Evolutionary conservation across 1,140 invertebrate genomes (phyloP).

Genomic region (Vollenhovia emeryi): DNA sequence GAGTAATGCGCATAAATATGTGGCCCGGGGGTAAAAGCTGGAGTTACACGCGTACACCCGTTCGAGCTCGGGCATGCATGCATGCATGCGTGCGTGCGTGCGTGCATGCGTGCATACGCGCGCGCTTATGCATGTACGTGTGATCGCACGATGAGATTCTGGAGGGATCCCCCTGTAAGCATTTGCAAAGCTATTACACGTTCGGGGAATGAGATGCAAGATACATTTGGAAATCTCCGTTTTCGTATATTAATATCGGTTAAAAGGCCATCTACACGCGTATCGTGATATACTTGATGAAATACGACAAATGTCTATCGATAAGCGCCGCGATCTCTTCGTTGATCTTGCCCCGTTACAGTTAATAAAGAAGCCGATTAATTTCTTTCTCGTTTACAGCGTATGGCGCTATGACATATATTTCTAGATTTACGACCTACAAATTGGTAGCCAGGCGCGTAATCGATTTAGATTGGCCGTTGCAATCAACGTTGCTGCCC

Average conservation of each 20-base stretch:
- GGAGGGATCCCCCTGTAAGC: not conserved
- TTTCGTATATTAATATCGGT: not conserved
- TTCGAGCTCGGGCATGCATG: not conserved
- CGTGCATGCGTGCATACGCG: not conserved
- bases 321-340: not conserved
- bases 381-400: not conserved
- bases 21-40: constrained; percentile 21
- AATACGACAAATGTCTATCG: not conserved
- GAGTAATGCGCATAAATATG: constrained; percentile 72
- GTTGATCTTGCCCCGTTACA: not conserved
- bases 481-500: not conserved
- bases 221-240: not conserved
- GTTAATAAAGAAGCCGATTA: not conserved
- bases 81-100: not conserved
- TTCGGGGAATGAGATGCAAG: not conserved
- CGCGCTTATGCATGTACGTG: not conserved
- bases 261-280: not conserved
- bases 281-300: not conserved
- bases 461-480: not conserved
- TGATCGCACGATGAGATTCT: not conserved
- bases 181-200: not conserved
- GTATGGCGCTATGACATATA: not conserved
- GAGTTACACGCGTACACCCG: constrained; percentile 16
- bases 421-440: not conserved
- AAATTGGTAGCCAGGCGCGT: not conserved